Base-by-base conservation (phyloP, 2,797 vertebrate species). In the Florisuga fusca region DNA sequence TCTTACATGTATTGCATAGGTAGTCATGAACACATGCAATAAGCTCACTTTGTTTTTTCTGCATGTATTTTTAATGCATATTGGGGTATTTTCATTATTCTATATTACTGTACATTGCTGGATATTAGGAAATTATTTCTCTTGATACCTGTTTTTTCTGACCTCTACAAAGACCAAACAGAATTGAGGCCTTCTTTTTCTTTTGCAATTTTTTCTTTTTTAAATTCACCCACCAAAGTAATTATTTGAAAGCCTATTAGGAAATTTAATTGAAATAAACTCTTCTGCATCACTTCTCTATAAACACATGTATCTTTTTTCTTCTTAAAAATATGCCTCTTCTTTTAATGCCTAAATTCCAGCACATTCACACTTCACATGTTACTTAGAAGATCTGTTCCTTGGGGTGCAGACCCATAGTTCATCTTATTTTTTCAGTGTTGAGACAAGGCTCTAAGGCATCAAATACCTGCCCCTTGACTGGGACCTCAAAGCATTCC, bases 331-430 rank as follows among this genome's bases (percentile, higher is more conserved):
- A 6, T 9, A 9, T 27, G 1, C 7, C 12, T 67, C 10, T 57
- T 18, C 33, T 79, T 87, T 80, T 67, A 20, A n/a, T 55, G 53
- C 53, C 53, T n/a, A 12, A 55, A 55, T n/a, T 67, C 33, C 78
- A 87, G 57, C 59, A 41, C 43, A 78, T 73, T 78, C 48, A 51
- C 26, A 23, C 4, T 53, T 81, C 34, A n/a, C 23, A 0, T 34
- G 7, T 84, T 34, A 12, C 6, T 59, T 10, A 38, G 18, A 5
- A 1, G 4, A 34, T 50, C 34, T n/a, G 0, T 38, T 57, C 84
- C 41, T 53, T 50, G 15, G 79, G 51, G 48, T 19, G 14, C 12
- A 93, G 23, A 68, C n/a, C 34, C 67, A 13, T 18, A 14, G 81
- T 93, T 41, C 23, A 63, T 33, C 48, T 83, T 76, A 26, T 41